These are phyloP conservation scores for Ondatra zibethicus DNA, from an alignment of 2,113 vertebrate genomes.

Conservation along the genomic window DNA sequence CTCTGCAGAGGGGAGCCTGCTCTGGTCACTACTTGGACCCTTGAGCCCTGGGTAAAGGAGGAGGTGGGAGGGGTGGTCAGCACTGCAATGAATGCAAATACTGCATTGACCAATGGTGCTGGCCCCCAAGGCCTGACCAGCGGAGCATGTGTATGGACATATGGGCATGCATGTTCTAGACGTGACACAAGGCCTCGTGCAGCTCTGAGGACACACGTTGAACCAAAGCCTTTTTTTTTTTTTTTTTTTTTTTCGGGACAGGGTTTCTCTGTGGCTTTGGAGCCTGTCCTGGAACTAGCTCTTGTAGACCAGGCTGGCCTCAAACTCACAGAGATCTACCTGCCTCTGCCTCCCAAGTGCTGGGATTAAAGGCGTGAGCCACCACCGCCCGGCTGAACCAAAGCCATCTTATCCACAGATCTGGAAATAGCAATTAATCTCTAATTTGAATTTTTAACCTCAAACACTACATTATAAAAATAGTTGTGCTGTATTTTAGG, in stretches of 20 bases:
- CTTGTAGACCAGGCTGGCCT: too few species aligned
- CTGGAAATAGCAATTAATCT: conserved; percentile 51
- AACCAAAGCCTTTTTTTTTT: not conserved
- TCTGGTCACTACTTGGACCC: rapidly evolving
- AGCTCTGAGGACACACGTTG: not conserved
- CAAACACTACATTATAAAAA: conserved; percentile 66
- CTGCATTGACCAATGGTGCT: not conserved
- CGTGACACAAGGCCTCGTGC: rapidly evolving
- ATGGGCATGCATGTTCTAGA: not conserved
- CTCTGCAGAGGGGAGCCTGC: not conserved
- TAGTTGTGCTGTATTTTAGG: conserved; percentile 46
- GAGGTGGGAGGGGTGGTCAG: not conserved
- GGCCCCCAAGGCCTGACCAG: not conserved
- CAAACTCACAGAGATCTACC: too few species aligned
- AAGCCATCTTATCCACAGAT: not conserved
- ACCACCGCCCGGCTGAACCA: too few species aligned
- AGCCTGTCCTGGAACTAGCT: too few species aligned
- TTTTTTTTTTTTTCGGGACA: too few species aligned
- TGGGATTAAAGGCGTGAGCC: too few species aligned
- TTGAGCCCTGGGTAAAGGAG: not conserved
- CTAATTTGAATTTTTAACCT: conserved; percentile 71
- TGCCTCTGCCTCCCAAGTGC: too few species aligned
- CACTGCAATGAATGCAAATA: rapidly evolving
- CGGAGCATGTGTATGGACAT: too few species aligned
- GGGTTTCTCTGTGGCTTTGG: too few species aligned